Conservation (phyloP, 2,113 vertebrate species). For the Polypterus senegalus region DNA sequence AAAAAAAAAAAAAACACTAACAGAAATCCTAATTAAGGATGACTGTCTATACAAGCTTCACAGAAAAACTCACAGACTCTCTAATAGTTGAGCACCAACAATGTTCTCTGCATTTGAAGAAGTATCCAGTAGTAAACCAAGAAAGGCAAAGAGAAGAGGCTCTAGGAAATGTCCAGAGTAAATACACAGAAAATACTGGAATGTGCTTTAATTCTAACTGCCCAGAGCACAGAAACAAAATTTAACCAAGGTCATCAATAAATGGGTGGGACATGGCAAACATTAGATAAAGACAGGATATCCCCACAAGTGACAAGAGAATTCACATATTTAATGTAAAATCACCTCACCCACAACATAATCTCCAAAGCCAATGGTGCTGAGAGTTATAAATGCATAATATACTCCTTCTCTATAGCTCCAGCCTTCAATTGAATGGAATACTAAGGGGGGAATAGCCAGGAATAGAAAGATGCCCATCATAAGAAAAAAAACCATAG, state of each 20-base stretch:
- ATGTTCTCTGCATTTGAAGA: no score
- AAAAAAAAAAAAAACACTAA: no score
- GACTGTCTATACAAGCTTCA: no score
- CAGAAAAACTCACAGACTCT: no score
- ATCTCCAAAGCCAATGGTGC: conserved; percentile 52
- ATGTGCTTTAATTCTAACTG: not conserved
- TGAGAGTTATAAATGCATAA: conserved; percentile 50
- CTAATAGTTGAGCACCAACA: no score
- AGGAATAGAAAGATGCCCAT: conserved; percentile 43
- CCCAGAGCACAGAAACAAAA: no score
- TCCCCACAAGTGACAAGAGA: not conserved
- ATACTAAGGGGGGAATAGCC: conserved; percentile 37
- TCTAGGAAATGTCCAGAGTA: conserved; percentile 14
- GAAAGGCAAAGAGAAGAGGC: conserved; percentile 20
- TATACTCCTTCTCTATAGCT: conserved; percentile 44
- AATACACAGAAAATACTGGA: conserved; percentile 4
- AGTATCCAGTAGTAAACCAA: conserved; percentile 24
- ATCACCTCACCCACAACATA: conserved; percentile 40
- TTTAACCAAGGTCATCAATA: no score
- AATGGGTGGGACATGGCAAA: no score
- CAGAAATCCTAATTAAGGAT: no score
- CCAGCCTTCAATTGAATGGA: conserved; percentile 38
- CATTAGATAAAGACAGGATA: no score
- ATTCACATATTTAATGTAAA: not conserved
- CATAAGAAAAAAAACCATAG: conserved; percentile 40